Percentiles rank a stretch among this genome's conserved stretches.
Conservation (phyloP, 2,113 vertebrate genomes). For the Fregata magnificens region DNA sequence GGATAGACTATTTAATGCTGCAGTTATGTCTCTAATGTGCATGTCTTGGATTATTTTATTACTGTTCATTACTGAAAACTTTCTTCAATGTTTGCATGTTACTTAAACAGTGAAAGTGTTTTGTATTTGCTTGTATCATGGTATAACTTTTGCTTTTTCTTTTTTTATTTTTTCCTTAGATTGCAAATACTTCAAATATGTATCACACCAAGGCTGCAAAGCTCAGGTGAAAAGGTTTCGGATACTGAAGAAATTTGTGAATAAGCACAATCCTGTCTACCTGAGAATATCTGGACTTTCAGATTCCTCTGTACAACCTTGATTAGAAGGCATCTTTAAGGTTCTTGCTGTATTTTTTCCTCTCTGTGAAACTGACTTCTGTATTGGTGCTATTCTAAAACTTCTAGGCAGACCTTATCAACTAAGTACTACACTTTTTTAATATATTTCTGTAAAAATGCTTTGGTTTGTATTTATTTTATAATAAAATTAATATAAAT, state of each 20-base stretch:
- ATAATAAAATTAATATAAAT: conserved; percentile 29
- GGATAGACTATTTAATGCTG: neutral
- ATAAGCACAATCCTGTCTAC: conserved; percentile 23
- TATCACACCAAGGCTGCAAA: conserved; percentile 67
- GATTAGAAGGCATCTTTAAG: neutral
- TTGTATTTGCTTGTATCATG: neutral
- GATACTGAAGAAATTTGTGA: conserved; percentile 72
- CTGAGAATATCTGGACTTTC: neutral
- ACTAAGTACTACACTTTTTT: neutral
- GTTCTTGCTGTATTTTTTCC: neutral
- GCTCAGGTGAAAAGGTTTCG: conserved; percentile 56
- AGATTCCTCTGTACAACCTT: neutral
- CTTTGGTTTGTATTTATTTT: conserved; percentile 15
- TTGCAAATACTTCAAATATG: conserved; percentile 73
- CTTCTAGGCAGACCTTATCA: neutral
- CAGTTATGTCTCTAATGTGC: neutral
- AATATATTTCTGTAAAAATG: neutral
- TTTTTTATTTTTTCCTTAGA: conserved; percentile 29
- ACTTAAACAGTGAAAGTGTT: neutral
- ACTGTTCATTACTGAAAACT: neutral
- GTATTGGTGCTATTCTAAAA: neutral
- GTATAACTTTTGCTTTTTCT: neutral
- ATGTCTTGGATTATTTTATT: neutral
- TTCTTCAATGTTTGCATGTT: neutral
- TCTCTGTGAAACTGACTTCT: neutral